Conservation (phyloP, 2,888 invertebrate genomes). For the Ornithoptera priamus region DNA sequence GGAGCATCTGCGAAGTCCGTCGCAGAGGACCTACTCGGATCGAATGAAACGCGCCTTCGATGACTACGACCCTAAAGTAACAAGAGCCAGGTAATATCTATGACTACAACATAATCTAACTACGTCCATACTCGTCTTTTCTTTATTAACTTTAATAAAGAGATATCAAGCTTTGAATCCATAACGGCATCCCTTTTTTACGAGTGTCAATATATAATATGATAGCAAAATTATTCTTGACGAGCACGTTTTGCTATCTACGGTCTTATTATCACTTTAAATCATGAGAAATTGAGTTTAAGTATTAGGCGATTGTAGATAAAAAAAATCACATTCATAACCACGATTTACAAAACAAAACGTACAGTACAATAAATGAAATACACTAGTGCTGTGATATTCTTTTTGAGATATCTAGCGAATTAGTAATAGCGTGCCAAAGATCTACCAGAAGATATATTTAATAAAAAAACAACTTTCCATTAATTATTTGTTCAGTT, state of each 20-base stretch:
- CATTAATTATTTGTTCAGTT: not conserved
- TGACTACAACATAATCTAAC: not conserved
- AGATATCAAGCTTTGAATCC: too few relatives aligned
- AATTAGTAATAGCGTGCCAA: not conserved
- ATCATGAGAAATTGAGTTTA: too few relatives aligned
- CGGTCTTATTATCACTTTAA: too few relatives aligned
- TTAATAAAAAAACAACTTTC: not conserved
- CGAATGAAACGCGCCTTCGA: conserved; percentile 59
- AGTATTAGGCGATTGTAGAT: too few relatives aligned
- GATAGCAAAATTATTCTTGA: too few relatives aligned
- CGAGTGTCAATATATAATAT: too few relatives aligned
- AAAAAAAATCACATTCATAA: not conserved
- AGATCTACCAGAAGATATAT: not conserved
- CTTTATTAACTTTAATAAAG: too few relatives aligned
- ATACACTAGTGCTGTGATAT: not conserved
- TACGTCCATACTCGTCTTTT: too few relatives aligned
- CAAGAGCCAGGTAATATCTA: conserved; percentile 54
- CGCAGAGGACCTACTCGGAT: conserved; percentile 66
- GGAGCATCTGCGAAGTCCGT: conserved; percentile 77
- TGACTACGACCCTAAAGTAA: conserved; percentile 65
- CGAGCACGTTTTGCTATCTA: too few relatives aligned
- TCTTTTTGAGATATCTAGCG: not conserved
- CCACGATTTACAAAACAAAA: not conserved
- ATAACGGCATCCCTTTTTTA: too few relatives aligned
- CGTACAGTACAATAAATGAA: too few relatives aligned